Evolutionary conservation across 1,140 invertebrate genomes (phyloP).

Genomic region (Callitettix versicolor): DNA sequence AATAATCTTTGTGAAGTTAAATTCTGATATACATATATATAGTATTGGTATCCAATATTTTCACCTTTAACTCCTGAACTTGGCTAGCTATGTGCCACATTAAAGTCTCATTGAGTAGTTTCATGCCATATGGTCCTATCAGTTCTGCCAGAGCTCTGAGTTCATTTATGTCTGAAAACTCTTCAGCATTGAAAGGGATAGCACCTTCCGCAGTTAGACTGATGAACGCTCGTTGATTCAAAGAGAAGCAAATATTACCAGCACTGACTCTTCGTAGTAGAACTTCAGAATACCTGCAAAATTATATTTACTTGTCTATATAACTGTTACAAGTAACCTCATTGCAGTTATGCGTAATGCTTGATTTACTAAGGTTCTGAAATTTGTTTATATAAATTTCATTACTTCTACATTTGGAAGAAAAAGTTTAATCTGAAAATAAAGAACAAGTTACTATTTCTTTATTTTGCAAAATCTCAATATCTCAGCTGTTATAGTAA

Average conservation of each 20-base stretch:
- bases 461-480: too few relatives aligned
- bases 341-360: not conserved
- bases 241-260: constrained; percentile 93
- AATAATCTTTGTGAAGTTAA: too few relatives aligned
- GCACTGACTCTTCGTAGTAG: constrained; percentile 83
- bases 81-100: constrained; percentile 98
- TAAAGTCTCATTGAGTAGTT: constrained; percentile 87
- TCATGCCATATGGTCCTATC: constrained; percentile 97
- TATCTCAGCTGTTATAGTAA: too few relatives aligned
- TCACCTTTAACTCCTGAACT: constrained; percentile 82
- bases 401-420: too few relatives aligned
- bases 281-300: constrained; percentile 79
- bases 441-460: too few relatives aligned
- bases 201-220: constrained; percentile 78
- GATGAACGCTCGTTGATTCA: constrained; percentile 92
- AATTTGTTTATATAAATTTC: too few relatives aligned
- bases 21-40: too few relatives aligned
- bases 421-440: too few relatives aligned
- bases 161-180: constrained; percentile 96
- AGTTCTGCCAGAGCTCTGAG: constrained; percentile 92
- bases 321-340: not conserved
- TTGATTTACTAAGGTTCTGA: too few relatives aligned
- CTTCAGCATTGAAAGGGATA: constrained; percentile 90
- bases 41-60: too few relatives aligned
- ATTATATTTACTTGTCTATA: not conserved